These are phyloP conservation scores for Agonopterix subpropinquella DNA, from an alignment of 2,888 invertebrate genomes.

Conservation along the genomic window DNA sequence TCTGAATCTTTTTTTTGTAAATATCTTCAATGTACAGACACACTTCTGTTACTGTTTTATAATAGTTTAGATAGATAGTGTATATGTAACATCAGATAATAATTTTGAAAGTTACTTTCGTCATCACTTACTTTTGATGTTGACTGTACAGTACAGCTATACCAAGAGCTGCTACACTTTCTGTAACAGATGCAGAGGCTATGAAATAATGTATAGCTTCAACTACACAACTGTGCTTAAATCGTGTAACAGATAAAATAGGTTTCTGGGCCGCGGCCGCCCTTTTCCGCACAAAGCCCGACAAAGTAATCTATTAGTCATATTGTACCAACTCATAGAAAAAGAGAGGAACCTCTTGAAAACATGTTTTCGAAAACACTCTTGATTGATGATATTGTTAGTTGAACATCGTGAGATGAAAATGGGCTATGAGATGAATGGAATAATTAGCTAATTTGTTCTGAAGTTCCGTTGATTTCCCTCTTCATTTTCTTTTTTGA, in stretches of 20 bases:
- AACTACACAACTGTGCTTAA: neutral
- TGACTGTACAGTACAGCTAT: too few species aligned
- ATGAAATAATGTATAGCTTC: too few species aligned
- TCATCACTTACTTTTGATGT: too few species aligned
- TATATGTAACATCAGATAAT: too few species aligned
- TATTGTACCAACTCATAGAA: conserved; percentile 11
- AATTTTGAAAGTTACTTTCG: too few species aligned
- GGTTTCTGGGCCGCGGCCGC: conserved; percentile 18
- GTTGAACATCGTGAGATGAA: conserved; percentile 23
- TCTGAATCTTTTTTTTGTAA: too few species aligned
- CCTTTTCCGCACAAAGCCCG: conserved; percentile 9
- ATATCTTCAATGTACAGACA: too few species aligned
- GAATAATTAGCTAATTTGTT: conserved; percentile 9
- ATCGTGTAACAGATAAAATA: conserved; percentile 8
- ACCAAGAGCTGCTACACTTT: too few species aligned
- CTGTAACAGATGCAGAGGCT: too few species aligned
- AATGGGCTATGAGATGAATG: conserved; percentile 11
- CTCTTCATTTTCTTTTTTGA: too few species aligned
- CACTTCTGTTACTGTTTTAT: too few species aligned
- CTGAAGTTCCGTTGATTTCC: neutral
- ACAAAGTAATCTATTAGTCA: conserved; percentile 34
- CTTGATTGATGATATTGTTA: conserved; percentile 35
- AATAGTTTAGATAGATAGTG: too few species aligned
- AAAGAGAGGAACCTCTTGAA: conserved; percentile 24
- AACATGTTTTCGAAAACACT: conserved; percentile 53